Evolutionary conservation across 1,140 invertebrate genomes (phyloP), one percentile per base, ranked within the genome.

Genomic region (Ceratina japonica): DNA sequence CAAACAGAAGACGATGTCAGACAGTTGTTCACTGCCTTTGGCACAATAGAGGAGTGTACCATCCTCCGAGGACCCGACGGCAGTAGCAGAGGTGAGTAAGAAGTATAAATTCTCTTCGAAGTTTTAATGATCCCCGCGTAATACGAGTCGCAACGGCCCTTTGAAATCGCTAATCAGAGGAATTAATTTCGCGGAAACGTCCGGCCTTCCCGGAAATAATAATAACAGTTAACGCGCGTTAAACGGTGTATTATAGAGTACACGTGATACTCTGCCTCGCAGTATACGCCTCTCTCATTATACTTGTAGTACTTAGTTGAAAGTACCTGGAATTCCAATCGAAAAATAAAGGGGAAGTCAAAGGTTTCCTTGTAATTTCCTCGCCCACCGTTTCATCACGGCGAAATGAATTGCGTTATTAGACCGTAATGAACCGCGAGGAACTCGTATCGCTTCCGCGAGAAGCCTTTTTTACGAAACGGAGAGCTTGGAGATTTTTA

Each of bases 1-100:
- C 98, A 99, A 93, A 98, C 96, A 87, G 99, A 99, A 95, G 98
- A 99, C 90, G 98, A 99, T 96, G 97, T 99, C 84, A 95, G 97
- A 93, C 96, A 98, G 93, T 94, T 99, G 90, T 99, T 99, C 94
- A 96, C 97, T 90, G 96, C 97, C 80, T 99, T 97, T 93, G 99
- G 99, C 88, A 96, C 95, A 92, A 99, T 99, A 95, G 98, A 99
- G 93, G 98, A 99, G 95, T 99, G 98, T 91, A 99, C 98, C 80
- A 98, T 99, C 92, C 95, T 99, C 79, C 95, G 98, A 88, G 98
- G 98, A 89, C 98, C 98, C 81, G 98, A 99, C 95, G 97, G 98
- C 88, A 95, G 96, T 81, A 98, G 97, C 92, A 98, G 98, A 97
- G 98, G 98, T 98, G 93, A 95, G 95, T 92, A 51, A 49, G n/a